phyloP scores from a whole-genome alignment of 1,140 invertebrate genomes.

The Temnothorax nylanderi region DNA sequence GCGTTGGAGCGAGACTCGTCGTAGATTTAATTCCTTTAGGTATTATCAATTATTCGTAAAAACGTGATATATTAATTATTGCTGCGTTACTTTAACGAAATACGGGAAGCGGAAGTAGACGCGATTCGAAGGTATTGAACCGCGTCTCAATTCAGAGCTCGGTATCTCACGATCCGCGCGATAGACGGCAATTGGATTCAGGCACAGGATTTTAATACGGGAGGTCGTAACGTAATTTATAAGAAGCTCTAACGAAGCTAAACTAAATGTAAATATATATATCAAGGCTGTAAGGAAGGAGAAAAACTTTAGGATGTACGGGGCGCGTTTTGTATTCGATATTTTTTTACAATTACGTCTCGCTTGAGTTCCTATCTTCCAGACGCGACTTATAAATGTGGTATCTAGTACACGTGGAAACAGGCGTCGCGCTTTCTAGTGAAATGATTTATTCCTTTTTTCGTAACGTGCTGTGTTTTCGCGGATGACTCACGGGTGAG shows the following conservation, averaged over 20 bases:
- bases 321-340: conserved; percentile 62
- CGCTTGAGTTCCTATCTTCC: conserved; percentile 72
- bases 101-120: not conserved
- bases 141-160: not conserved
- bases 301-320: conserved; percentile 55
- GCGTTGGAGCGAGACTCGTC: conserved; percentile 13
- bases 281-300: conserved; percentile 61
- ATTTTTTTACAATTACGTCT: conserved; percentile 67
- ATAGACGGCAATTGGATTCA: not conserved
- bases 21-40: conserved; percentile 40
- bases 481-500: conserved; percentile 50
- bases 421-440: conserved; percentile 59
- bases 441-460: conserved; percentile 62
- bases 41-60: not conserved
- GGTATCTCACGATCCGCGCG: conserved; percentile 1
- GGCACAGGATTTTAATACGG: conserved; percentile 22
- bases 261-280: conserved; percentile 72
- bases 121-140: not conserved
- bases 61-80: conserved; percentile 28
- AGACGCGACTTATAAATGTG: conserved; percentile 72
- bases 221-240: conserved; percentile 49
- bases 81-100: conserved; percentile 12
- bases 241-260: conserved; percentile 19
- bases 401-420: conserved; percentile 74
- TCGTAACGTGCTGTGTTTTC: conserved; percentile 63